These are phyloP conservation scores for Heliconius himera DNA, from an alignment of 1,140 invertebrate species.

Conservation along the genomic window DNA sequence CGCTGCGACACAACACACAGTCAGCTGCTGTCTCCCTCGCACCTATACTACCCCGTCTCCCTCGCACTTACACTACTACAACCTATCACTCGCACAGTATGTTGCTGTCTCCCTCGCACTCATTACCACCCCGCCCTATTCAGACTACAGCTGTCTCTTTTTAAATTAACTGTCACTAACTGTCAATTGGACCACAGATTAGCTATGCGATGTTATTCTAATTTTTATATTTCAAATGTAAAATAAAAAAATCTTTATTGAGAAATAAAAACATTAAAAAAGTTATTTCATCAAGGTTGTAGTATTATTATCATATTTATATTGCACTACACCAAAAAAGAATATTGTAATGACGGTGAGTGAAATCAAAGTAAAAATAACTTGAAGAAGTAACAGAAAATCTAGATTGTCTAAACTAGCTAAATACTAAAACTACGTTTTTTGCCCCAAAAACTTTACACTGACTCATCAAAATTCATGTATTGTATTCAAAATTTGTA, in stretches of 20 bases:
- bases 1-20: slow-evolving; percentile 61
- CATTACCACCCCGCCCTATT: no score
- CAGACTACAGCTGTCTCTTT: no score
- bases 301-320: background rate
- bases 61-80: background rate
- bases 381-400: slow-evolving; percentile 41
- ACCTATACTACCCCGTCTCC: no score
- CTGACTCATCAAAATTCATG: background rate
- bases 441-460: background rate
- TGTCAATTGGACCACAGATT: background rate
- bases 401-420: slow-evolving; percentile 27
- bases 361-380: slow-evolving; percentile 49
- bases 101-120: no score
- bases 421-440: slow-evolving; percentile 14
- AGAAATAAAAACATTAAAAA: background rate
- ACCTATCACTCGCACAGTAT: no score
- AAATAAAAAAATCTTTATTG: background rate
- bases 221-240: background rate
- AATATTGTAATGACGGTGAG: slow-evolving; percentile 50
- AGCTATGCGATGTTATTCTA: background rate
- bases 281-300: background rate
- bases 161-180: no score
- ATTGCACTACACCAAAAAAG: slow-evolving; percentile 23
- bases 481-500: background rate
- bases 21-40: no score